Base-by-base conservation (phyloP, 2,113 vertebrate genomes). In the Silurus glanis region DNA sequence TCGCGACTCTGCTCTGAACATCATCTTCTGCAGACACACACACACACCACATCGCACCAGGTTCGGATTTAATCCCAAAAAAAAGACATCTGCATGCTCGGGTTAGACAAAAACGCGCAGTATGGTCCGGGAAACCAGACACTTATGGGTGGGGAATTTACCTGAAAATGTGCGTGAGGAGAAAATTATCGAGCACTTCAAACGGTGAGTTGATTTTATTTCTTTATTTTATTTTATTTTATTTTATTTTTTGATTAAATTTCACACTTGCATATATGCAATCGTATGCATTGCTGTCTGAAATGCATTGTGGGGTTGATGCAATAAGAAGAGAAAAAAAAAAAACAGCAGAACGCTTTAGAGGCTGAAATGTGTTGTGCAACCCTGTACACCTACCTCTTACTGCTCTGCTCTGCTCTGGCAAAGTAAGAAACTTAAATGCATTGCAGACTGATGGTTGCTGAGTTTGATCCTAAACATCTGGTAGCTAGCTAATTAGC, bases 51-150 rank as follows among this genome's bases (percentile, higher is more conserved):
- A 62, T 13, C 10, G 17, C 90, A 93, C 91, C 84, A 85, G 91
- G 72, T 84, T 37, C 89, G 90, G 91, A 92, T 92, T 91, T 69
- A 93, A 94, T 90, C 89, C 85, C 23, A 1, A 58, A 4, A 4
- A 81, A 91, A 93, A 94, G 91, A 90, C 87, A 94, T 93, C 93
- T 95, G 95, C 91, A 95, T 96, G 95, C 91, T 92, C 92, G 95
- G 94, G 94, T 90, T 92, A 92, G 93, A 94, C 91, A 91, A 93
- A 91, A 92, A 90, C 89, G 85, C 95, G 92, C 97, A 99, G 96
- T 96, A 99, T 99, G 98, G 97, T 98, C 93, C 98, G 98, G 95
- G 98, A 99, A 97, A 99, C 98, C 96, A 97, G 98, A 96, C 98
- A 99, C 95, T 96, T 99, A 96, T 99, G 98, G 98, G 98, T 99